Percentiles rank a stretch among this genome's conserved stretches.
These are phyloP conservation scores for Aphelenchoides besseyi DNA, from an alignment of 1,140 invertebrate species.

Conservation along the genomic window DNA sequence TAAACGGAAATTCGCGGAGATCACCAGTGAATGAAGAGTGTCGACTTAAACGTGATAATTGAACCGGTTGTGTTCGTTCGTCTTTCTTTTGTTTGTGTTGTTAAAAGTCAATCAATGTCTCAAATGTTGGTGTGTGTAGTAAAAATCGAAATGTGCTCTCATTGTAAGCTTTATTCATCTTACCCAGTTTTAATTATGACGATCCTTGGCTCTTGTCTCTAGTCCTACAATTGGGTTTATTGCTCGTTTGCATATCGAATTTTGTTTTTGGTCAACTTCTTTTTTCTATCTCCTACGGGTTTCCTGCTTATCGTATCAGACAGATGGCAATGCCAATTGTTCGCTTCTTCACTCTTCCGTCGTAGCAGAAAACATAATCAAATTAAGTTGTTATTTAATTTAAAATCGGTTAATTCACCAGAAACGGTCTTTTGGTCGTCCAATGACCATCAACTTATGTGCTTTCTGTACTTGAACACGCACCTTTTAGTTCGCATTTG, in stretches of 20 bases:
- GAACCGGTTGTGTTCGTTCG: background rate
- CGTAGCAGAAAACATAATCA: constrained; percentile 3
- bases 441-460: background rate
- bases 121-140: no score
- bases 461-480: background rate
- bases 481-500: background rate
- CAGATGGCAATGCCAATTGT: background rate
- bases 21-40: constrained; percentile 5
- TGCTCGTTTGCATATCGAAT: background rate
- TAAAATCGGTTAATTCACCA: background rate
- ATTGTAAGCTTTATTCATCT: background rate
- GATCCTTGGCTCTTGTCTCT: background rate
- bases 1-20: constrained; percentile 13
- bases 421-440: background rate
- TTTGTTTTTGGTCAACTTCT: background rate
- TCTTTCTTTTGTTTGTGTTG: background rate
- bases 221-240: background rate
- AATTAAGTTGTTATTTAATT: background rate
- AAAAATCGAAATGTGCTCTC: no score
- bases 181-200: background rate
- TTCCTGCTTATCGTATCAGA: no score
- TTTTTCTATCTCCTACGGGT: background rate
- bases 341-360: background rate
- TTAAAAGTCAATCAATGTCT: background rate
- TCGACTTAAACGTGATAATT: no score